Percentiles rank a stretch among this genome's conserved stretches.
phyloP scores from a whole-genome alignment of 2,113 vertebrate species.

The Irena cyanogastra region DNA sequence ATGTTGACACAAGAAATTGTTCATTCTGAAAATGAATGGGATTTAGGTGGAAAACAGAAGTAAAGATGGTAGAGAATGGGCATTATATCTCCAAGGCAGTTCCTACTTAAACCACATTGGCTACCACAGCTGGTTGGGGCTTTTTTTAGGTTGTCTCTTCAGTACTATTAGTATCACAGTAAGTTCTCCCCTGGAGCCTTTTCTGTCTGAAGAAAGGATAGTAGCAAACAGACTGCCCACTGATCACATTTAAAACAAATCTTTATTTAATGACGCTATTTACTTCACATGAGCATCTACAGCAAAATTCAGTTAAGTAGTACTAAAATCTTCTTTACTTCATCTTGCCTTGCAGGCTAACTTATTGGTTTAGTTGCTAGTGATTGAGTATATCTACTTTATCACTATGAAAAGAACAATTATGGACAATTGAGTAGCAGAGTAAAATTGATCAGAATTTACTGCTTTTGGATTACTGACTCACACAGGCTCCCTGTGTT shows the following conservation, averaged over 20 bases:
- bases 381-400: background rate
- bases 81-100: background rate
- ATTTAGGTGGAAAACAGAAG: background rate
- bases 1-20: background rate
- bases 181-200: slow-evolving; percentile 12
- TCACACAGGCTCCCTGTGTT: background rate
- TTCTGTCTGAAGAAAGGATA: background rate
- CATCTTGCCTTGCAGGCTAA: background rate
- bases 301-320: slow-evolving; percentile 33
- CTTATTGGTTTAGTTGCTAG: background rate
- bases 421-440: background rate
- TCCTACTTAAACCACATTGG: background rate
- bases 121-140: background rate
- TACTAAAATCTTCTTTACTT: background rate
- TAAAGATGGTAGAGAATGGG: background rate
- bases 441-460: background rate
- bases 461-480: background rate
- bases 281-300: slow-evolving; percentile 17
- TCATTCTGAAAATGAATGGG: background rate
- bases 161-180: background rate
- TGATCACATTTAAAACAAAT: background rate
- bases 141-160: background rate
- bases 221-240: background rate
- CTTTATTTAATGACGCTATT: slow-evolving; percentile 40
- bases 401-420: background rate